phyloP scores from a whole-genome alignment of 2,113 vertebrate species.

The Strigops habroptila region DNA sequence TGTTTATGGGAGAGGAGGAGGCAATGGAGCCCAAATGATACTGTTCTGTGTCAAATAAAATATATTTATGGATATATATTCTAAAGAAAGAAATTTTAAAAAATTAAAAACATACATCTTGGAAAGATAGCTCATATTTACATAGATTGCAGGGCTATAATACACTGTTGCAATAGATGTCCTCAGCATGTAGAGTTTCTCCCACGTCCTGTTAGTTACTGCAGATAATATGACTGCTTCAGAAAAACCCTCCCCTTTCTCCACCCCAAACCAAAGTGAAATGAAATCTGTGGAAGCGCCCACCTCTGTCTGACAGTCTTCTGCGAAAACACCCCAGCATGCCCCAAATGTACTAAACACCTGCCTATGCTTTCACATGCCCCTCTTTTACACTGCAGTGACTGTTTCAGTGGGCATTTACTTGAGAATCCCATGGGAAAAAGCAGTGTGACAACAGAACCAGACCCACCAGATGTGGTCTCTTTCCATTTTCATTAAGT shows the following conservation, averaged over 20 bases:
- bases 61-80: background rate
- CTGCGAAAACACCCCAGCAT: background rate
- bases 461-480: background rate
- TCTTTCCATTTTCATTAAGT: background rate
- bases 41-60: background rate
- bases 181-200: slow-evolving; percentile 37
- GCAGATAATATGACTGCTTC: background rate
- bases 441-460: background rate
- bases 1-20: slow-evolving; percentile 24
- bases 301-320: background rate
- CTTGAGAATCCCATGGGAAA: background rate
- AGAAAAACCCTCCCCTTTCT: background rate
- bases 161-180: slow-evolving; percentile 32
- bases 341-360: background rate
- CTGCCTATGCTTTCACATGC: background rate
- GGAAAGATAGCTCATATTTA: background rate
- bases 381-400: background rate
- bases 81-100: background rate
- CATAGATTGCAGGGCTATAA: slow-evolving; percentile 8
- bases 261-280: background rate
- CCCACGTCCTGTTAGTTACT: background rate
- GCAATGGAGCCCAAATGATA: slow-evolving; percentile 22
- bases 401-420: background rate
- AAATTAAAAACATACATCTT: background rate
- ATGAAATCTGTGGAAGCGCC: background rate